Percentiles rank a stretch among this genome's conserved stretches.
Evolutionary conservation across 30 jellyfish, hydroid and myxozoan genomes (phyloP).

Genomic region (Pelagia noctiluca): DNA sequence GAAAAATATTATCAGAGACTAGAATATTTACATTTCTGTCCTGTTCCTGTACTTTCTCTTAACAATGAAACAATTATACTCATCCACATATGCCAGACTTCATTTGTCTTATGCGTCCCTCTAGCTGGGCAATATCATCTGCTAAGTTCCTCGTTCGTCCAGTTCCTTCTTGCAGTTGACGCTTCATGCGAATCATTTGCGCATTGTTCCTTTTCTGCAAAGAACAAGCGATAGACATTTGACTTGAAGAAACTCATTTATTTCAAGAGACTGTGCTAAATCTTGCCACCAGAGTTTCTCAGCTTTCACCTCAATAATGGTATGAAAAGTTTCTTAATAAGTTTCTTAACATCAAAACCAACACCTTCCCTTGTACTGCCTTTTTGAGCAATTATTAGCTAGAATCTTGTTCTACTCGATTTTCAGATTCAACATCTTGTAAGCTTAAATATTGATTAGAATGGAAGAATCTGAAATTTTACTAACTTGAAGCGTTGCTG

Average conservation of each 20-base stretch:
- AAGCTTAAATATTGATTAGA: background rate
- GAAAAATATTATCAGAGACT: too few species aligned
- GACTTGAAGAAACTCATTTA: too few species aligned
- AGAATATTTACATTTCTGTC: too few species aligned
- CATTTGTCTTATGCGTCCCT: slow-evolving; percentile 16
- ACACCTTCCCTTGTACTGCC: too few species aligned
- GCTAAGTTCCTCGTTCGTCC: slow-evolving; percentile 41
- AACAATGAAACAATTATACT: too few species aligned
- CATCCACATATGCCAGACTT: background rate
- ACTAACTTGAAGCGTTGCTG: slow-evolving; percentile 43
- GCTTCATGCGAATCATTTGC: slow-evolving; percentile 60
- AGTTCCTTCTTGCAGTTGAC: slow-evolving; percentile 69
- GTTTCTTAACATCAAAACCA: too few species aligned
- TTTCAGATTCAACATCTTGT: background rate
- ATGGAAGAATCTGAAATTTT: background rate
- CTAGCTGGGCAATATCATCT: slow-evolving; percentile 46
- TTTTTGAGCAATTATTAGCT: background rate
- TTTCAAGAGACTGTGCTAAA: too few species aligned
- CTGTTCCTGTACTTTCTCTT: too few species aligned
- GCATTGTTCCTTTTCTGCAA: slow-evolving; percentile 72
- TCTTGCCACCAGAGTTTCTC: too few species aligned
- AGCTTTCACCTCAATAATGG: too few species aligned
- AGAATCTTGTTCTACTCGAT: too few species aligned
- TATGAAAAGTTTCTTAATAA: too few species aligned
- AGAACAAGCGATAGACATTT: background rate